phyloP scores from a whole-genome alignment of 1,140 invertebrate species.

The Drosophila chauvacae region DNA sequence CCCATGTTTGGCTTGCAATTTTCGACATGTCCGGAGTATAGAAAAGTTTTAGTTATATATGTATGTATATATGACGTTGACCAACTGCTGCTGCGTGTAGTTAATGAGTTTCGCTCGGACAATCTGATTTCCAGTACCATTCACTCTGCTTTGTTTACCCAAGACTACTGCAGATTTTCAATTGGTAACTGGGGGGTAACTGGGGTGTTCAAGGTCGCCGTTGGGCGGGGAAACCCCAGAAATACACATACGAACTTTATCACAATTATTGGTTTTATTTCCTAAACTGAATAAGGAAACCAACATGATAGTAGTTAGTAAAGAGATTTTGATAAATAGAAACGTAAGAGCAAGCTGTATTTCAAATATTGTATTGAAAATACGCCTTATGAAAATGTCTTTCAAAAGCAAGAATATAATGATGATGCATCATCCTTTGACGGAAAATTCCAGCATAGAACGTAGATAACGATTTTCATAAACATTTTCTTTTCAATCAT shows the following conservation, averaged over 20 bases:
- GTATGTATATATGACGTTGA: neutral
- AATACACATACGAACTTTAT: neutral
- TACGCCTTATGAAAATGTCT: neutral
- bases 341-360: neutral
- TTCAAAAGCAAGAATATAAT: neutral
- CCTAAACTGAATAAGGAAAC: neutral
- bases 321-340: neutral
- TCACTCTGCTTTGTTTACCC: slow-evolving; percentile 30
- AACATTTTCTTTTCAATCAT: neutral
- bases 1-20: slow-evolving; percentile 5
- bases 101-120: slow-evolving; percentile 50
- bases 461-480: slow-evolving; percentile 2
- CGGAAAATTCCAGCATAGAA: neutral
- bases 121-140: slow-evolving; percentile 28
- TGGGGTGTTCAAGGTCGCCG: slow-evolving; percentile 32
- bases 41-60: neutral
- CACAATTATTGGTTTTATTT: neutral
- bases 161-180: slow-evolving; percentile 26
- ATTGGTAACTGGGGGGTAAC: slow-evolving; percentile 10
- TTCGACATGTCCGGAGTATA: slow-evolving; percentile 1
- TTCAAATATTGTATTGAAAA: neutral
- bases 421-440: neutral
- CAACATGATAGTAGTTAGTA: neutral
- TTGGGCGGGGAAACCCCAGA: slow-evolving; percentile 14
- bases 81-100: slow-evolving; percentile 67